Percentiles rank a stretch among this genome's conserved stretches.
These are phyloP conservation scores for Zapus hudsonius DNA, from an alignment of 2,113 vertebrate genomes.

Conservation along the genomic window DNA sequence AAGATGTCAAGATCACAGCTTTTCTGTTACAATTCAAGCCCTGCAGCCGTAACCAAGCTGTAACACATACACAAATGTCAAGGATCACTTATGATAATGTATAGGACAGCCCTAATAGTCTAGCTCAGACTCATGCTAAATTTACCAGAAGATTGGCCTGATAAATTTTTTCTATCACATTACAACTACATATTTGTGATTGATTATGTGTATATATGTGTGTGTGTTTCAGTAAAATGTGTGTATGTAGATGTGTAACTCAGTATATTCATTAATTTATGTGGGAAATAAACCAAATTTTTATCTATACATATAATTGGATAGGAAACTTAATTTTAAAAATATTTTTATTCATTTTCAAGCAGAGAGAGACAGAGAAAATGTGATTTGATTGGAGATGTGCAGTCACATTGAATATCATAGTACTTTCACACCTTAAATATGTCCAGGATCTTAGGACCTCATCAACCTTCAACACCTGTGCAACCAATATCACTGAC, in stretches of 20 bases:
- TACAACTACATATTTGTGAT: background rate
- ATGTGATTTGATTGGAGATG: background rate
- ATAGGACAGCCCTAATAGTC: background rate
- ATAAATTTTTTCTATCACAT: constrained; percentile 34
- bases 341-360: too few species aligned
- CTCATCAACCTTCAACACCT: background rate
- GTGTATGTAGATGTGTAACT: too few species aligned
- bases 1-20: background rate
- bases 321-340: background rate
- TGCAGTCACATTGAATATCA: background rate
- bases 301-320: background rate
- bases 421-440: background rate
- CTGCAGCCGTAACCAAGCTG: background rate
- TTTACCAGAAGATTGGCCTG: background rate
- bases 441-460: background rate
- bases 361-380: too few species aligned
- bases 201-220: background rate
- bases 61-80: background rate
- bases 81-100: background rate
- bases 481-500: background rate
- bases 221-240: background rate
- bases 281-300: background rate
- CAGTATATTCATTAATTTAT: background rate
- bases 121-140: background rate
- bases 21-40: background rate